phyloP scores from a whole-genome alignment of 2,113 vertebrate genomes.

The Corythornis madagascariensis region DNA sequence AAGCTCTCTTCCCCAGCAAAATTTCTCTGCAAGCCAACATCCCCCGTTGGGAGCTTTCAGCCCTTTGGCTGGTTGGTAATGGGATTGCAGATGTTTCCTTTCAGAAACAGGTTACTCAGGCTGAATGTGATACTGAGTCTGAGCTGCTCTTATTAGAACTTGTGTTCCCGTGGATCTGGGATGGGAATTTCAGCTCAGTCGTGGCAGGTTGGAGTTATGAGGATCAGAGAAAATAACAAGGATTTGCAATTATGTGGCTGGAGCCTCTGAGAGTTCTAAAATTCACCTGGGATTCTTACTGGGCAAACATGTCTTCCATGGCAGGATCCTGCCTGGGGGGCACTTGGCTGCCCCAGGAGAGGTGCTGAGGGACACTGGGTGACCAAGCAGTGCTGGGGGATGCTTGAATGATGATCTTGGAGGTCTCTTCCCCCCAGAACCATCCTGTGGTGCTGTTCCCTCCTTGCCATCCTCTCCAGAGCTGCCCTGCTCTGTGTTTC shows the following conservation, averaged over 20 bases:
- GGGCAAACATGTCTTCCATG: background rate
- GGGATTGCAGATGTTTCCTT: constrained; percentile 18
- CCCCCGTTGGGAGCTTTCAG: background rate
- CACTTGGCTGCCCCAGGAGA: background rate
- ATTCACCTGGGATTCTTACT: background rate
- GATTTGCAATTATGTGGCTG: constrained; percentile 32
- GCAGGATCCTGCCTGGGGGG: background rate
- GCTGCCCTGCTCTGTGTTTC: background rate
- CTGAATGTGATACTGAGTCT: background rate
- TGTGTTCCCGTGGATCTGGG: background rate
- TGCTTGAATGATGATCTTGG: too few relatives aligned
- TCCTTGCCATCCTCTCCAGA: background rate
- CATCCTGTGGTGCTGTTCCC: too few relatives aligned
- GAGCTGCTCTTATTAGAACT: background rate
- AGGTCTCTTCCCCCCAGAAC: too few relatives aligned
- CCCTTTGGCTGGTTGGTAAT: background rate
- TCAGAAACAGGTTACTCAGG: constrained; percentile 5
- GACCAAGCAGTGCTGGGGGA: too few relatives aligned
- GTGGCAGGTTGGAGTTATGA: background rate
- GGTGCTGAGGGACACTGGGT: too few relatives aligned
- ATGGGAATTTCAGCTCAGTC: constrained; percentile 43
- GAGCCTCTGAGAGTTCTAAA: constrained; percentile 15
- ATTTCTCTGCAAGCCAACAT: background rate
- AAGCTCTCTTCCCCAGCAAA: background rate
- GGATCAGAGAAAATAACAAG: background rate